Base-by-base conservation (phyloP, 2,888 invertebrate species). In the Euplagia quadripunctaria region DNA sequence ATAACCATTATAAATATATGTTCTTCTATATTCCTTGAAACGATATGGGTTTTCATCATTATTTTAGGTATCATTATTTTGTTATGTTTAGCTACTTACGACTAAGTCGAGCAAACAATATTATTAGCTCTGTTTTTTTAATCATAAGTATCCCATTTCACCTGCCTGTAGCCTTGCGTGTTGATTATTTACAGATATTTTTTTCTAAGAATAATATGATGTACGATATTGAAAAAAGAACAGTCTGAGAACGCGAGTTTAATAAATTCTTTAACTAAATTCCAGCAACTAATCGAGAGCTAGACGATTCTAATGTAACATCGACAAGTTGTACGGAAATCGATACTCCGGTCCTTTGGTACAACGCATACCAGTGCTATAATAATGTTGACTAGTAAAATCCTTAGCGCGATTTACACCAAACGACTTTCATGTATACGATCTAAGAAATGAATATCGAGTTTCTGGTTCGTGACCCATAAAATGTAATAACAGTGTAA, bases 381-480 rank as follows among this genome's bases (percentile, higher is more conserved):
- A 87, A 89, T 90, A 88, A 89, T 88, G 87, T 89, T 85, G 85
- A 87, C 87, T 88, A 86, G 91, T 85, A 87, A 86, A 88, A 87
- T 84, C 85, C 85, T 79, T 81, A 55, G 71, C 69, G 72, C 65
- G 63, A 79, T 80, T 84, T 85, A 81, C 64, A 78, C 43, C 16
- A 11, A 75, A 76, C 83, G 83, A 81, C 69, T 75, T 72, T 70
- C 46, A 43, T 72, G 65, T 79, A 74, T 78, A 79, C 79, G 77
- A 77, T 70, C 73, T 63, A 61, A 72, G 69, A 68, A 76, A 73
- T 68, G 65, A 74, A 77, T 84, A 82, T 84, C 83, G 68, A 72
- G 76, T 85, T 85, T 76, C 83, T 65, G 17, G 70, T 71, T 81
- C 76, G 76, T 81, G 75, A 74, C 68, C 67, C 76, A 76, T 79